Percentiles rank a stretch among this genome's conserved stretches.
Evolutionary conservation across 2,888 invertebrate species (phyloP).

Genomic region (Aproaerema taeniolella): DNA sequence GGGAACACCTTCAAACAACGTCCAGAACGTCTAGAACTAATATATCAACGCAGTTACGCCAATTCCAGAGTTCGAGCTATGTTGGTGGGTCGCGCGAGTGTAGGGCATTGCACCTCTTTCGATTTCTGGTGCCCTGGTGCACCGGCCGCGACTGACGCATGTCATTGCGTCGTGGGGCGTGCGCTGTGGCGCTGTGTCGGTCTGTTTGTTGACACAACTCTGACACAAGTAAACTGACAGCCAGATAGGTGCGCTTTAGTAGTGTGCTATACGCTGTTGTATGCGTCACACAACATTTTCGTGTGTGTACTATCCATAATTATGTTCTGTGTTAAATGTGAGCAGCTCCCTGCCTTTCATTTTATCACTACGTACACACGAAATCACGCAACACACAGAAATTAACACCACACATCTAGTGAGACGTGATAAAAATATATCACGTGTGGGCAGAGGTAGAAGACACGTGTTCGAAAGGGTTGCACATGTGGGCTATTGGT

Average conservation of each 20-base stretch:
- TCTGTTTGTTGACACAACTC: background rate
- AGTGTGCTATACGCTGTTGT: background rate
- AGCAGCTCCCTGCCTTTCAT: background rate
- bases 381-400: background rate
- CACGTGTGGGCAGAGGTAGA: background rate
- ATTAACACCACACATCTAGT: background rate
- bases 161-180: conserved; percentile 71
- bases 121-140: conserved; percentile 53
- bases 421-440: background rate
- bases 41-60: background rate
- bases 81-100: conserved; percentile 21
- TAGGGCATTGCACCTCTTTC: conserved; percentile 43
- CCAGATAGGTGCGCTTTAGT: conserved; percentile 6
- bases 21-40: background rate
- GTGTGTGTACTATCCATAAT: too few species aligned
- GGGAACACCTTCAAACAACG: background rate
- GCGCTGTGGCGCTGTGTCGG: conserved; percentile 31
- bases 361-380: background rate
- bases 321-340: too few species aligned
- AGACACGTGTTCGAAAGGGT: conserved; percentile 64
- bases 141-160: conserved; percentile 67
- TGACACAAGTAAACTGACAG: conserved; percentile 11
- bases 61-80: conserved; percentile 13
- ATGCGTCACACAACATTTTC: background rate
- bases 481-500: conserved; percentile 73